Evolutionary conservation across 2,797 vertebrate species (phyloP).

Genomic region (Labeo calbasu): DNA sequence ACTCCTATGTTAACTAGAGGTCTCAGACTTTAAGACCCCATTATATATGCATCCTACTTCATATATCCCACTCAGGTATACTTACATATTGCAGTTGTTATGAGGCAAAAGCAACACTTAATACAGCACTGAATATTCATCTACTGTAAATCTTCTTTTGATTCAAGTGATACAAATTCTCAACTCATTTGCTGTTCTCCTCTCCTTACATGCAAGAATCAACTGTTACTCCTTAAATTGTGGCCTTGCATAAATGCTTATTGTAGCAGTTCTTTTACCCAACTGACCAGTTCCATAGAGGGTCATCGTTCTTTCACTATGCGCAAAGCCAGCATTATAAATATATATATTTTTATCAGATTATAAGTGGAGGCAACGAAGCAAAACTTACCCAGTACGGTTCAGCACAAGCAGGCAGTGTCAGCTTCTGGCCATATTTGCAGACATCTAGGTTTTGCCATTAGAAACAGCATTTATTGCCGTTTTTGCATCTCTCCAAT

Average conservation of each 20-base stretch:
- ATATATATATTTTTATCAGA: too few relatives aligned
- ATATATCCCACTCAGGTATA: background rate
- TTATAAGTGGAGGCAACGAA: slow-evolving; percentile 22
- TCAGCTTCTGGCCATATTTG: slow-evolving; percentile 32
- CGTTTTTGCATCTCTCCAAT: slow-evolving; percentile 31
- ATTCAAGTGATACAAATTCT: background rate
- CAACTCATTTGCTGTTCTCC: background rate
- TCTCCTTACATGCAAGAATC: background rate
- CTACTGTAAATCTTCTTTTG: background rate
- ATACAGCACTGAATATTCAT: background rate
- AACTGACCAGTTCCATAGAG: slow-evolving; percentile 16
- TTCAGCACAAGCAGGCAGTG: slow-evolving; percentile 34
- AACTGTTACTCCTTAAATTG: background rate
- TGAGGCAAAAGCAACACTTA: background rate
- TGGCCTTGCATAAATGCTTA: slow-evolving; percentile 18
- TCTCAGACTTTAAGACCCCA: background rate
- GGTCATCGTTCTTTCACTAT: background rate
- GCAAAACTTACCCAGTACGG: slow-evolving; percentile 12
- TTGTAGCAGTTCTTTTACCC: slow-evolving; percentile 34
- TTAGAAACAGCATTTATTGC: slow-evolving; percentile 11
- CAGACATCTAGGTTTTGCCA: slow-evolving; percentile 19
- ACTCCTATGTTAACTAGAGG: background rate
- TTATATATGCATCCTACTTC: background rate
- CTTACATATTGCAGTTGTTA: background rate
- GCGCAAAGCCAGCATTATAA: slow-evolving; percentile 31